A percentile compares a stretch with the other conserved stretches of the same genome.
phyloP scores from a whole-genome alignment of 2,888 invertebrate genomes.

The Latheticus oryzae region DNA sequence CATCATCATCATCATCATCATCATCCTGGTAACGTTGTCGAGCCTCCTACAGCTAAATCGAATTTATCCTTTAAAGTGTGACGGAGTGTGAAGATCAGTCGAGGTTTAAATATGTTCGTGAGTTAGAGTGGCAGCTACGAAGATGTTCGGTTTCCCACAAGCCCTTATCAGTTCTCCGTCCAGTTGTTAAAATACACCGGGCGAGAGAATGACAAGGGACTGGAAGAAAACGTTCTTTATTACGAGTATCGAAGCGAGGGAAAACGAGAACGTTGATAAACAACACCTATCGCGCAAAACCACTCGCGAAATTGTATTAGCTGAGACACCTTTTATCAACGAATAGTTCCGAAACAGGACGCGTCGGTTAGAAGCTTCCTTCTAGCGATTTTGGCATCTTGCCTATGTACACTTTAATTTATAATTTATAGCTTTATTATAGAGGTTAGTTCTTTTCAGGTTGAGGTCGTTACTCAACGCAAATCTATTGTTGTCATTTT shows the following conservation, averaged over 20 bases:
- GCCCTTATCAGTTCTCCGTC: conserved; percentile 99
- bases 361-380: no score
- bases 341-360: no score
- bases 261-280: conserved; percentile 1
- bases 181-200: conserved; percentile 89
- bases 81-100: conserved; percentile 36
- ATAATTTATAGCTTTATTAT: conserved; percentile 4
- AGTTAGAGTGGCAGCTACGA: conserved; percentile 51
- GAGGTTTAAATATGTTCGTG: conserved; percentile 42
- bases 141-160: conserved; percentile 75
- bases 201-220: conserved; percentile 96
- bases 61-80: conserved; percentile 34
- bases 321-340: no score
- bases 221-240: conserved; percentile 63
- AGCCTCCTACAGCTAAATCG: conserved; percentile 23
- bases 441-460: not conserved
- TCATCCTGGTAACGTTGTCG: conserved; percentile 13
- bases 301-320: no score
- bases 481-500: conserved; percentile 4
- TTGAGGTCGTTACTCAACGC: not conserved
- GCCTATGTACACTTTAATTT: conserved; percentile 4
- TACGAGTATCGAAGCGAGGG: not conserved
- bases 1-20: no score
- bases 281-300: conserved; percentile 4
- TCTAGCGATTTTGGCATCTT: not conserved